These are phyloP conservation scores for Microtus ochrogaster DNA, from an alignment of 2,113 vertebrate genomes.

Conservation along the genomic window DNA sequence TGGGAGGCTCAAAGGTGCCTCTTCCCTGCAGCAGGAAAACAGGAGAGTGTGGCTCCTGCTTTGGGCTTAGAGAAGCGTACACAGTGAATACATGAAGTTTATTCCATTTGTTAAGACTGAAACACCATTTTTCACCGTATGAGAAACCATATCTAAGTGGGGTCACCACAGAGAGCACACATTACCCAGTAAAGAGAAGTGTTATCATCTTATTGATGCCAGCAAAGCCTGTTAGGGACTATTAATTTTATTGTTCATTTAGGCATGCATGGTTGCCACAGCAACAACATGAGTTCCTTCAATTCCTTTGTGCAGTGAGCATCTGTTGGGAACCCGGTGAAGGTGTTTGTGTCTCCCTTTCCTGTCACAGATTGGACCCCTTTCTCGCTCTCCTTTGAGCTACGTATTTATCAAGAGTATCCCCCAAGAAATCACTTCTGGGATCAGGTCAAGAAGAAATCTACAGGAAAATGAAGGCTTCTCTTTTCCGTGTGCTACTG, in stretches of 20 bases:
- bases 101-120: conserved; percentile 42
- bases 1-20: conserved; percentile 39
- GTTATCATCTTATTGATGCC: conserved; percentile 42
- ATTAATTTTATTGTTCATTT: conserved; percentile 79
- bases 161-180: neutral
- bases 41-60: neutral
- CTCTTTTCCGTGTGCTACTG: neutral
- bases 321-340: conserved; percentile 54
- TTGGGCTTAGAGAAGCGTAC: conserved; percentile 32
- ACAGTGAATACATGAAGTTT: neutral
- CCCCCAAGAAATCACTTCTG: conserved; percentile 42
- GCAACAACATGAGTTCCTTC: conserved; percentile 68
- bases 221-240: conserved; percentile 55
- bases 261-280: conserved; percentile 73
- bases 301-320: conserved; percentile 62
- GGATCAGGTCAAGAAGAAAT: conserved; percentile 32
- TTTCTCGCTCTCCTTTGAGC: conserved; percentile 27
- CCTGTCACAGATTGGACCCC: conserved; percentile 28
- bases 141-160: conserved; percentile 37
- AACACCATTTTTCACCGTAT: conserved; percentile 4
- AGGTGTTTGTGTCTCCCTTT: conserved; percentile 56
- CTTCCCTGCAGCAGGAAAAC: conserved; percentile 37
- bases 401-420: conserved; percentile 55
- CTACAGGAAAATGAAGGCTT: conserved; percentile 15
- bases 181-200: conserved; percentile 46